Evolutionary conservation across 2,113 vertebrate species (phyloP).

Genomic region (Rhynchomys soricoides): DNA sequence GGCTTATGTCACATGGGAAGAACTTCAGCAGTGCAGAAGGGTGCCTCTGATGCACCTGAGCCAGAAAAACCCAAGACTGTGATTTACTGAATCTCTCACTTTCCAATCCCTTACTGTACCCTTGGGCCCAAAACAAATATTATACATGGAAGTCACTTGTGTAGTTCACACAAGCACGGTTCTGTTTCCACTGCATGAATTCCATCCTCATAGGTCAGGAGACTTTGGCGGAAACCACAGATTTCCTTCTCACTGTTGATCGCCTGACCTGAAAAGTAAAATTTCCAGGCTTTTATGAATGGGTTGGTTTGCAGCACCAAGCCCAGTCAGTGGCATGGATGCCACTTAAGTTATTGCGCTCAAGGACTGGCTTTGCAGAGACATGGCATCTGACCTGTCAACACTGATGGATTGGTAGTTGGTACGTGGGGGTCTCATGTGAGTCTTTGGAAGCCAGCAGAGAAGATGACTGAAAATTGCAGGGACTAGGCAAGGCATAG

Average conservation of each 20-base stretch:
- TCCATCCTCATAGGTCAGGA: constrained; percentile 67
- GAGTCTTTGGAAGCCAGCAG: background rate
- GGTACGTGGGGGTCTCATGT: background rate
- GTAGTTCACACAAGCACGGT: constrained; percentile 59
- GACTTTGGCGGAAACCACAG: constrained; percentile 81
- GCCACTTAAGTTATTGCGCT: background rate
- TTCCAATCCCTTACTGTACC: constrained; percentile 78
- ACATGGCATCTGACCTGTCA: background rate
- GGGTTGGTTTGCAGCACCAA: constrained; percentile 17
- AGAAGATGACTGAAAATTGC: background rate
- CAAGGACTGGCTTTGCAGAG: background rate
- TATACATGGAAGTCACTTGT: constrained; percentile 61
- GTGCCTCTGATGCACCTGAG: constrained; percentile 84
- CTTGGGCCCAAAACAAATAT: constrained; percentile 72
- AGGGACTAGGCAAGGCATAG: background rate
- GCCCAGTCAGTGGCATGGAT: background rate
- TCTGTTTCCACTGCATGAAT: constrained; percentile 64
- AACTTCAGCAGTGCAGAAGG: constrained; percentile 82
- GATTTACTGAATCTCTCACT: constrained; percentile 79
- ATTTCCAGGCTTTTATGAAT: constrained; percentile 66
- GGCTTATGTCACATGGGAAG: constrained; percentile 83
- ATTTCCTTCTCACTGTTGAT: constrained; percentile 71
- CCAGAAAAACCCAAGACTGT: constrained; percentile 73
- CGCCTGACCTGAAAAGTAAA: constrained; percentile 70
- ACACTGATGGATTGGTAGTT: background rate